Evolutionary conservation across 2,888 invertebrate species (phyloP), one percentile per base, ranked within the genome.

Genomic region (Heliconius erato): DNA sequence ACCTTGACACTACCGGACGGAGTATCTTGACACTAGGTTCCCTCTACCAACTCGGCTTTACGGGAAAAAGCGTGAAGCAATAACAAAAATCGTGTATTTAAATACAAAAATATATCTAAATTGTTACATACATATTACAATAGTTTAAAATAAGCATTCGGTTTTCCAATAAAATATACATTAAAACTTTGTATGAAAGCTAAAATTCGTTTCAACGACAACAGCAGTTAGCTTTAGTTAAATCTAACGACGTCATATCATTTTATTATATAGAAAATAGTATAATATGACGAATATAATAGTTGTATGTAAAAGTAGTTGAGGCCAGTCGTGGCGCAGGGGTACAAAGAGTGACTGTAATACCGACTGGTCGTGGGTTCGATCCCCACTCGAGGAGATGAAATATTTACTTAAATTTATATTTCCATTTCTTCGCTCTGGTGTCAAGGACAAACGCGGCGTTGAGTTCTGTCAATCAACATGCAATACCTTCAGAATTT

Each of bases 201-300:
- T 76, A 16, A 63, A 40, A 76, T 49, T 32, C 59, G 59, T 63
- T 63, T 63, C 59, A 35, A 63, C 26, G 63, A 63, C 63, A 76
- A 76, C 74, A 76, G 76, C 63, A 67, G 44, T 78, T 67, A 78
- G 78, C 68, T 65, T 44, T 78, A 68, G 78, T 78, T 78, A 78
- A 78, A 78, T 68, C 67, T 78, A 78, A 78, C 78, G 78, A 78
- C 32, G 49, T 12, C 68, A 23, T 78, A 67, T 78, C 32, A 67
- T 78, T 78, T 78, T 78, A 78, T 78, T 76, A 76, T 35, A 26
- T n/a, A n/a, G 40, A 63, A 76, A 74, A 35, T 69, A 32, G 68
- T 11, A 35, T 54, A 23, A 54, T 28, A 67, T 67, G 67, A 67
- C 67, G 6, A 67, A 12, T 67, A 67, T 67, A 67, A 67, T 67